These are phyloP conservation scores for Zaprionus kolodkinae DNA, from an alignment of 1,140 invertebrate species.

Conservation along the genomic window DNA sequence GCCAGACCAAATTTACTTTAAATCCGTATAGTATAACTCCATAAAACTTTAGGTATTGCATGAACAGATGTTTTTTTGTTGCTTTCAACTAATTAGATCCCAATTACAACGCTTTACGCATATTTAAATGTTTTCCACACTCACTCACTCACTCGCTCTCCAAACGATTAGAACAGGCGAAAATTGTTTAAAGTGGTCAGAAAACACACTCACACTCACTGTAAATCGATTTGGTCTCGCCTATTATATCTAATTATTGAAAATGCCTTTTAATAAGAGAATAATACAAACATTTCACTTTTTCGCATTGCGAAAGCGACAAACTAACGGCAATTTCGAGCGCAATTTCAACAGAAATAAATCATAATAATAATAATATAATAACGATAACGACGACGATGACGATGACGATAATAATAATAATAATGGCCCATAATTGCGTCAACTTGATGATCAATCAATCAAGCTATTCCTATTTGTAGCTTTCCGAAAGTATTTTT, in stretches of 20 bases:
- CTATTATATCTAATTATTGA: slow-evolving; percentile 57
- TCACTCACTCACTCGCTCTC: slow-evolving; percentile 39
- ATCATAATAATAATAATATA: slow-evolving; percentile 47
- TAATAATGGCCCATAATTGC: slow-evolving; percentile 71
- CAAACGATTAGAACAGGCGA: slow-evolving; percentile 15
- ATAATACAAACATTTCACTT: slow-evolving; percentile 68
- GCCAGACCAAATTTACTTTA: not conserved
- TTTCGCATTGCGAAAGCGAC: slow-evolving; percentile 72
- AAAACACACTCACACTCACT: not conserved
- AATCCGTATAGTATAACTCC: not conserved
- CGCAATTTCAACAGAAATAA: slow-evolving; percentile 23
- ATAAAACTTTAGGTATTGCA: not conserved
- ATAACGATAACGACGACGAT: slow-evolving; percentile 37
- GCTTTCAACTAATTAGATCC: not conserved
- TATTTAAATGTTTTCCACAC: not conserved
- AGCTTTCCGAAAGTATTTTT: slow-evolving; percentile 39
- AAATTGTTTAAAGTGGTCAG: slow-evolving; percentile 1
- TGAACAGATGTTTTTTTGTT: not conserved
- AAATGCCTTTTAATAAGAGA: slow-evolving; percentile 70
- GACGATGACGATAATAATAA: slow-evolving; percentile 55
- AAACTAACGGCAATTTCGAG: slow-evolving; percentile 47
- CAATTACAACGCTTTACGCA: not conserved
- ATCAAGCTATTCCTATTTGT: slow-evolving; percentile 42
- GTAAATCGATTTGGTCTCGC: slow-evolving; percentile 1
- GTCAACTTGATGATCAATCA: slow-evolving; percentile 66